Evolutionary conservation across 1,140 invertebrate species (phyloP).

Genomic region (Microplitis demolitor): DNA sequence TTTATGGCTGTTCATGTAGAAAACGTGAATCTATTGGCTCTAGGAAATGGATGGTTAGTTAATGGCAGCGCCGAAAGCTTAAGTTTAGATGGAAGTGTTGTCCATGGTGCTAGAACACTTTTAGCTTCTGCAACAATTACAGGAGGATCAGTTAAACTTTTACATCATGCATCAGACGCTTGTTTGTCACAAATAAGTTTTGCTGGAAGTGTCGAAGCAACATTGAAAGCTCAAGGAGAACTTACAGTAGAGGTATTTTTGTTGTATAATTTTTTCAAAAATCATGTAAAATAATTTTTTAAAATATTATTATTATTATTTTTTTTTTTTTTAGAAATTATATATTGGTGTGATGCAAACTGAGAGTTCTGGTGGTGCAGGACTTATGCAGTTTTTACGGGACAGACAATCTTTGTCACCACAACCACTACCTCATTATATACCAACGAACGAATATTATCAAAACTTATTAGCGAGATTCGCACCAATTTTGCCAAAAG

Average conservation of each 20-base stretch:
- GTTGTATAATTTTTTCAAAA: not conserved
- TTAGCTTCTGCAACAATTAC: constrained; percentile 72
- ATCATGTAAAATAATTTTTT: not conserved
- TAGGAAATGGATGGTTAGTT: constrained; percentile 76
- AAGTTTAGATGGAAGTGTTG: constrained; percentile 76
- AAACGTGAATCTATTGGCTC: constrained; percentile 77
- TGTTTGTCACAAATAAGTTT: constrained; percentile 74
- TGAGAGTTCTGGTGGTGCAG: constrained; percentile 61
- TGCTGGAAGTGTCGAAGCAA: constrained; percentile 74
- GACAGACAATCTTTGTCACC: constrained; percentile 52
- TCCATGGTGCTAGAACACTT: constrained; percentile 73
- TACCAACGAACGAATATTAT: constrained; percentile 34
- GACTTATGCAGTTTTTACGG: constrained; percentile 54
- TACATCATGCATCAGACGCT: constrained; percentile 61
- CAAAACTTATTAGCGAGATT: constrained; percentile 49
- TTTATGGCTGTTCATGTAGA: constrained; percentile 87
- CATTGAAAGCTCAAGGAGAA: constrained; percentile 75
- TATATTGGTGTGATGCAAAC: constrained; percentile 73
- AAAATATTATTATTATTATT: constrained; percentile 36
- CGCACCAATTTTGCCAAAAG: constrained; percentile 78
- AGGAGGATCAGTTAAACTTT: constrained; percentile 62
- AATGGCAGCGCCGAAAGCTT: constrained; percentile 78
- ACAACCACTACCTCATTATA: constrained; percentile 36
- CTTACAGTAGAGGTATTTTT: constrained; percentile 77
- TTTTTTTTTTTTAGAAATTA: constrained; percentile 69